These are phyloP conservation scores for Thamnophis elegans DNA, from an alignment of 2,797 vertebrate species.

Conservation along the genomic window DNA sequence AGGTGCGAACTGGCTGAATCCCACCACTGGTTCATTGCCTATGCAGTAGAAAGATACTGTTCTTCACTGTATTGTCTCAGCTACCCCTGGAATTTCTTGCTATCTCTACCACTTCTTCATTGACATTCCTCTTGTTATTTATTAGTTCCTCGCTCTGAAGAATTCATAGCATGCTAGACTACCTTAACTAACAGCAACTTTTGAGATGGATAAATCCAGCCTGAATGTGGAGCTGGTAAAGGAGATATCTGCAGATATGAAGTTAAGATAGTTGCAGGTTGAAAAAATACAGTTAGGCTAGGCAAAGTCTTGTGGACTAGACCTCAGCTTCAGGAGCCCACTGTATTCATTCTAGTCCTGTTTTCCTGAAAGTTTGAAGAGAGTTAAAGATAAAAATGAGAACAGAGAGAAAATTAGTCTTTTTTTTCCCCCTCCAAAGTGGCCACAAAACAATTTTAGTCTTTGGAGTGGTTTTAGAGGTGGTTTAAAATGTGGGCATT, in stretches of 20 bases:
- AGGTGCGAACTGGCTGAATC: too few species aligned
- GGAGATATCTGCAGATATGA: background rate
- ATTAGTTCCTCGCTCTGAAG: background rate
- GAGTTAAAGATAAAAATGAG: background rate
- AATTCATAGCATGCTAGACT: background rate
- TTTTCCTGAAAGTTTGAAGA: background rate
- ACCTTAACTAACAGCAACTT: background rate
- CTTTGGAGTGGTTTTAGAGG: too few species aligned
- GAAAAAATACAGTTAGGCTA: background rate
- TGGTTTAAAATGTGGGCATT: too few species aligned
- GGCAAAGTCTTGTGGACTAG: background rate
- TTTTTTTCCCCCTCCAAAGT: too few species aligned
- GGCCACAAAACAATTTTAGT: too few species aligned
- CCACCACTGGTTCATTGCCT: background rate
- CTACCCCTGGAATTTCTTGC: background rate
- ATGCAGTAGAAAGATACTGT: background rate
- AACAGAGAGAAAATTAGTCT: background rate
- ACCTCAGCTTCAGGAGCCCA: background rate
- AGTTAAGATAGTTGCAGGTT: background rate
- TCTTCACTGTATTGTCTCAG: background rate
- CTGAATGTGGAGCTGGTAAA: background rate
- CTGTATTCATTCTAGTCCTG: background rate
- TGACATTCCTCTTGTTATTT: background rate
- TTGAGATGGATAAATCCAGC: background rate
- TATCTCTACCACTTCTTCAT: background rate